Base-by-base conservation (phyloP, 2,888 invertebrate genomes). In the Herminia tarsipennalis region DNA sequence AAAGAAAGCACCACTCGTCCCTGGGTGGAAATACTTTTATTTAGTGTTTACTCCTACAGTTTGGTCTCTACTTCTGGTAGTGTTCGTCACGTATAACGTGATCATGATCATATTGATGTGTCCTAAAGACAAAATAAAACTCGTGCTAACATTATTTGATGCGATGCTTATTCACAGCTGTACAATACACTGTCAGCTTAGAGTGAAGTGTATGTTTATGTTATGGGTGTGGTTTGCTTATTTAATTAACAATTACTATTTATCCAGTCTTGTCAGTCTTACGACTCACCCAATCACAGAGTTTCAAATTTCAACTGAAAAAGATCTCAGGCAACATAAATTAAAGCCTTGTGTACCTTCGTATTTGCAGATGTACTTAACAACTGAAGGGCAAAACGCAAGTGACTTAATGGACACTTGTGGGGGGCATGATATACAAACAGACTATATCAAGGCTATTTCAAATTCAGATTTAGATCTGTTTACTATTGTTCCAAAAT, bases 211-310 rank as follows among this genome's bases (percentile, higher is more conserved):
- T 5, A n/a, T 59, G 1, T 46, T 81, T 1, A 64, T 79, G 6
- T 36, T 63, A 5, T 84, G 84, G 84, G 56, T 82, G 1, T 63
- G 71, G 62, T 83, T 78, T 27, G 66, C 76, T 0, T 73, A 52
- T 30, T 25, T 72, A 2, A 40, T 69, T 0, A 69, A 70, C 41
- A 50, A 49, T 16, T 68, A 58, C 3, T 73, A 70, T 25, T 67
- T 59, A 8, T 63, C 70, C 0, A 64, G 35, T 21, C 34, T 77
- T 5, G 51, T 67, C 10, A 76, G 74, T 45, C 22, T 70, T 2
- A 73, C 64, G 0, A 41, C 53, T 0, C 56, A 56, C 4, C 70
- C 73, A 1, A 34, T 47, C 5, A 8, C 20, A 16, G 54, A 48
- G 8, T 56, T 21, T 10, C 70, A 71, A 34, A 50, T 72, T 36